Base-by-base conservation (phyloP, 1,140 invertebrate genomes). In the Dreissena polymorpha region DNA sequence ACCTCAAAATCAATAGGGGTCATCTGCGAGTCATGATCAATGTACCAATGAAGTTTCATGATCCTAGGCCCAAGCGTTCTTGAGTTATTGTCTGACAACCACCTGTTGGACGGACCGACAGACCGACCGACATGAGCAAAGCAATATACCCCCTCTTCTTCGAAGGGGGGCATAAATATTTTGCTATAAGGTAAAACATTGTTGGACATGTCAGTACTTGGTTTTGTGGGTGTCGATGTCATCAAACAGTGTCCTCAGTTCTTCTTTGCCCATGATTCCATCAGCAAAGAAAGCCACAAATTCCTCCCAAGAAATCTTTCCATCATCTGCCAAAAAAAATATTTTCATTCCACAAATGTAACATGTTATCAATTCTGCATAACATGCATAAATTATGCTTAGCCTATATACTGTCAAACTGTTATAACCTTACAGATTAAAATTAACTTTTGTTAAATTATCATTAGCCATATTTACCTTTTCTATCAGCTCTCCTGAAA, bases 211-310 rank as follows among this genome's bases (percentile, higher is more conserved):
- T 39, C 39, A 39, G 82, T 86, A 91, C 90, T 89, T 88, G 12
- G 91, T 91, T 21, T 91, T 91, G 76, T 92, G 91, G 0, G 91
- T 91, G 80, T 92, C 91, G 71, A 92, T 92, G 53, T 91, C 88
- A 49, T 91, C 86, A 82, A 92, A 92, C 53, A 92, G 78, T 21
- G 57, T 75, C 65, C 87, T 63, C 18, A 92, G 72, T 74, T 92
- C 90, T 63, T 91, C 88, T 77, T 90, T 90, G 23, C 89, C 87
- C 88, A 92, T 90, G 25, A 92, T 89, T 18, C 91, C 91, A 86
- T 92, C 91, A 67, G 90, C 87, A 86, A 91, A 92, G 70, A 89
- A 91, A 12, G 80, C 75, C 13, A 90, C 87, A 88, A 92, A 92
- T 71, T 92, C 90, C 67, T 91, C 89, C 90, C 89, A 91, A 0